Percentiles rank a stretch among this genome's conserved stretches.
phyloP scores from a whole-genome alignment of 1,140 invertebrate species.

The Aphelenchoides fujianensis region DNA sequence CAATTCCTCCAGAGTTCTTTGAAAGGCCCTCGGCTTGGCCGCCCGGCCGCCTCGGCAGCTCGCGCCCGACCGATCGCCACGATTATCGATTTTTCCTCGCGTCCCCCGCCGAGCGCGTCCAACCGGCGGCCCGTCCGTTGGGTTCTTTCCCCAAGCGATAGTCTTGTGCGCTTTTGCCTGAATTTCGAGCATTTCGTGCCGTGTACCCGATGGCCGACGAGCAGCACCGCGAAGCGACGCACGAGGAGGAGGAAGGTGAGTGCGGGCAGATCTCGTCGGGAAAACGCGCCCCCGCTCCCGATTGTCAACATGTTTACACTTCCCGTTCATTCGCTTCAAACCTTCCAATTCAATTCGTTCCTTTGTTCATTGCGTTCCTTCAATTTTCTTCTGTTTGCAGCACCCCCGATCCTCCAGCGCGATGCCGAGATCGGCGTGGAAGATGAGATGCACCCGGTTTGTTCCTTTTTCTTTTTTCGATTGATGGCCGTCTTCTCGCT shows the following conservation, averaged over 20 bases:
- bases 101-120: too few relatives aligned
- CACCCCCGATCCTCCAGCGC: not conserved
- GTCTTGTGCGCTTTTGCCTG: conserved; percentile 4
- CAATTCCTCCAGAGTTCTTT: too few relatives aligned
- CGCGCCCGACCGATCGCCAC: too few relatives aligned
- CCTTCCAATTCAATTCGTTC: not conserved
- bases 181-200: not conserved
- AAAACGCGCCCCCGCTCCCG: too few relatives aligned
- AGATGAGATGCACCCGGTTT: not conserved
- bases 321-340: too few relatives aligned
- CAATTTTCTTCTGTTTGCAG: not conserved
- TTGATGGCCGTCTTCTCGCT: not conserved
- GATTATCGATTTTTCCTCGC: too few relatives aligned
- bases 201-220: not conserved
- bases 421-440: not conserved
- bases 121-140: too few relatives aligned
- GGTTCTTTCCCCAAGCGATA: not conserved
- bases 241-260: not conserved
- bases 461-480: not conserved
- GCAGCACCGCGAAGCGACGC: not conserved
- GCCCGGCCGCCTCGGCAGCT: too few relatives aligned
- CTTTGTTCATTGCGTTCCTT: not conserved
- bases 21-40: too few relatives aligned
- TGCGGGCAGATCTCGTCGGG: too few relatives aligned
- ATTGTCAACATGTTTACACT: too few relatives aligned